Evolutionary conservation across 2,888 invertebrate genomes (phyloP), one percentile per base, ranked within the genome.

Genomic region (Thecophora atra): DNA sequence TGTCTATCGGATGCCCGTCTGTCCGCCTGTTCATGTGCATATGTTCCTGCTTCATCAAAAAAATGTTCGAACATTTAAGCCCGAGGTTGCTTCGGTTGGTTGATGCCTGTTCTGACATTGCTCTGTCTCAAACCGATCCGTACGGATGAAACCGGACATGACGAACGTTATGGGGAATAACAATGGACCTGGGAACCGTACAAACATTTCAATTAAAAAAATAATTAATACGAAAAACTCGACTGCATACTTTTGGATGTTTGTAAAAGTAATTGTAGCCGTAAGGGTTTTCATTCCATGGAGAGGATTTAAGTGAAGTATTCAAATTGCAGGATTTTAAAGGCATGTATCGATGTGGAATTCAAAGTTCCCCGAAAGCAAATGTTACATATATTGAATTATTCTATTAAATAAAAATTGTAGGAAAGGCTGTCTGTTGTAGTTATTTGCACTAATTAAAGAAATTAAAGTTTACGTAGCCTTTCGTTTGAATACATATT

Each of bases 51-150:
- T 28, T 30, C 42, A 42, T 19, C 47, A 67, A 56, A 54, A 67
- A 67, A 56, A 67, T 67, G 67, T 67, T 67, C 67, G 67, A 67
- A 67, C 56, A 56, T 54, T 56, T 67, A 67, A 42, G 67, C 56
- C 56, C 21, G n/a, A 52, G 63, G 42, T 37, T 21, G 63, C 6
- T 21, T 21, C 13, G 21, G 21, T 21, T n/a, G 21, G 58, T 17
- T n/a, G 47, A 17, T 6, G 6, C 13, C 13, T 17, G 24, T 7
- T 3, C 58, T 13, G 58, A 7, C 24, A 4, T 17, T 17, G 15
- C 54, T 19, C 6, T 19, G 63, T 42, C 17, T n/a, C n/a, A n/a
- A n/a, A n/a, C 24, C 37, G 64, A 21, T 47, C 26, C 60, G 42
- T 17, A 37, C 37, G 37, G 42, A 56, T 21, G 30, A 66, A 28